phyloP scores from a whole-genome alignment of 1,140 invertebrate species.

The Stegodyphus dumicola region DNA sequence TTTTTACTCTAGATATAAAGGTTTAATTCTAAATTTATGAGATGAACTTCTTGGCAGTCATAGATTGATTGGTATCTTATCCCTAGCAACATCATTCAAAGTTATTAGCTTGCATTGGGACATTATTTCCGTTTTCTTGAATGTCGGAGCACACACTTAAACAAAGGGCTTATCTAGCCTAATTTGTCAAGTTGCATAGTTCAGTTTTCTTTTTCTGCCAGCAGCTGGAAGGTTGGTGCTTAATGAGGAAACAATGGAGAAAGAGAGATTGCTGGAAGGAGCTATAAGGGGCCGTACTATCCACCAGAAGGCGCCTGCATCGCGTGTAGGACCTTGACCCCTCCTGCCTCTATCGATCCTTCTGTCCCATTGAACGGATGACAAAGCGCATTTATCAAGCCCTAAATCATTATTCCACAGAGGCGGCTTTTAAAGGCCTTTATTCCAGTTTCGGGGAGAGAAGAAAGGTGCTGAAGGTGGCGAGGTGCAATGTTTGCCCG shows the following conservation, averaged over 20 bases:
- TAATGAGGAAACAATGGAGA: constrained; percentile 55
- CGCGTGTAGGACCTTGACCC: constrained; percentile 44
- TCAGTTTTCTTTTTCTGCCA: constrained; percentile 16
- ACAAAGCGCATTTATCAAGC: constrained; percentile 52
- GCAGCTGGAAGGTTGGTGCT: not conserved
- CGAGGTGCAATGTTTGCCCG: too few species aligned
- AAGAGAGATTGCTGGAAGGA: not conserved
- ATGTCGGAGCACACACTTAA: too few species aligned
- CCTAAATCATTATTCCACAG: constrained; percentile 52
- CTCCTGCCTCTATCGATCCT: constrained; percentile 40
- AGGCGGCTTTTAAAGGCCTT: constrained; percentile 21
- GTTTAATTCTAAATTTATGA: too few species aligned
- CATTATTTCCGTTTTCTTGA: too few species aligned
- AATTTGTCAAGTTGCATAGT: not conserved
- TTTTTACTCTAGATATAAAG: too few species aligned
- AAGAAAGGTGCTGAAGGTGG: not conserved
- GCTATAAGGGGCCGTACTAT: constrained; percentile 9
- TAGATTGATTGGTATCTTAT: too few species aligned
- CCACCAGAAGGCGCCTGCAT: constrained; percentile 24
- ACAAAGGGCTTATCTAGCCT: too few species aligned
- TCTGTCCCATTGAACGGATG: constrained; percentile 1
- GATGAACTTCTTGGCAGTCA: too few species aligned
- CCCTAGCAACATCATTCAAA: too few species aligned
- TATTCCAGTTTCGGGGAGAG: not conserved
- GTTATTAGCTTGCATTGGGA: too few species aligned